phyloP scores from a whole-genome alignment of 2,113 vertebrate genomes.

The Narcine bancroftii region DNA sequence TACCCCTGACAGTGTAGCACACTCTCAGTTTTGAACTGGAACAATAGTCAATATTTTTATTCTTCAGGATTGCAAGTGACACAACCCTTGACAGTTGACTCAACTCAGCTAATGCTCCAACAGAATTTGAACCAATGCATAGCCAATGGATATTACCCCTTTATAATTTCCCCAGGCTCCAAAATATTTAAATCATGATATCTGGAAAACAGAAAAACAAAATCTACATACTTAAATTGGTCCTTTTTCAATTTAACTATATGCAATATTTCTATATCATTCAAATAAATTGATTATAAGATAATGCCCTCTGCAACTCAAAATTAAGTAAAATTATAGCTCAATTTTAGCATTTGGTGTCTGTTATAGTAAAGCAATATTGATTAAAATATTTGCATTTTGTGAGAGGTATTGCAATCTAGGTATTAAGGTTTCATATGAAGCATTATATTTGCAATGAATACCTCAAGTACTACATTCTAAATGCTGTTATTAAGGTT shows the following conservation, averaged over 20 bases:
- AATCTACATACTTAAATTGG: neutral
- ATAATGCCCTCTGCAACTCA: neutral
- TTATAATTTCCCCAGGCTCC: neutral
- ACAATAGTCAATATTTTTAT: too few relatives aligned
- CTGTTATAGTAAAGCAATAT: neutral
- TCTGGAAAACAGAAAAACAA: neutral
- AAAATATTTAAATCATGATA: neutral
- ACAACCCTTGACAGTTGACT: too few relatives aligned
- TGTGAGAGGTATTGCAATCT: slow-evolving; percentile 2
- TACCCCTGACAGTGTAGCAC: too few relatives aligned
- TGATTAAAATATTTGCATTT: neutral
- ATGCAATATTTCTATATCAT: neutral
- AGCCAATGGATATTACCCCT: neutral
- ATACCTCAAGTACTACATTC: slow-evolving; percentile 20
- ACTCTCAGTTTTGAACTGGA: too few relatives aligned
- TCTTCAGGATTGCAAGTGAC: too few relatives aligned
- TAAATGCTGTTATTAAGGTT: neutral
- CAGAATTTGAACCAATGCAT: neutral
- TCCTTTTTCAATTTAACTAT: neutral
- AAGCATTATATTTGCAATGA: slow-evolving; percentile 14
- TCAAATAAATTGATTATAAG: neutral
- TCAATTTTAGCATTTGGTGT: slow-evolving; percentile 13
- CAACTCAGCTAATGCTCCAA: too few relatives aligned
- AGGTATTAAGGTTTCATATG: neutral
- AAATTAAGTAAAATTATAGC: neutral